A percentile compares a stretch with the other conserved stretches of the same genome.
Conservation (phyloP, 2,888 invertebrate species). For the Tenodera sinensis region DNA sequence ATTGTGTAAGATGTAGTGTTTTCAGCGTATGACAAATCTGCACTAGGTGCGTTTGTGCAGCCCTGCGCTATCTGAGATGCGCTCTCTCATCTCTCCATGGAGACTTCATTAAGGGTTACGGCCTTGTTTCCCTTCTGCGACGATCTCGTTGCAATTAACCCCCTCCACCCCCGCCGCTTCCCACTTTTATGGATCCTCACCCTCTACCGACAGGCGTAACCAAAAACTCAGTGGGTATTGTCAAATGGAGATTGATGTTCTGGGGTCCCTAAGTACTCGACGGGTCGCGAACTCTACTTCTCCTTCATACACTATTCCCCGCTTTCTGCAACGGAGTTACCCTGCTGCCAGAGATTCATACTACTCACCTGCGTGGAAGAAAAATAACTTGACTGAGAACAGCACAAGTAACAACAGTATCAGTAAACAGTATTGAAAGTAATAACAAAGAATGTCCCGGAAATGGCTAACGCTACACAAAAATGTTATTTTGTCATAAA, state of each 20-base stretch:
- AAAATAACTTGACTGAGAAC: too few relatives aligned
- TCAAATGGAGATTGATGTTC: conserved; percentile 27
- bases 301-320: background rate
- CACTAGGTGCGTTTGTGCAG: background rate
- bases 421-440: too few relatives aligned
- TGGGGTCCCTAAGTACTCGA: too few relatives aligned
- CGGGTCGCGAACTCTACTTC: background rate
- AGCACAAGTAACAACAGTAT: too few relatives aligned
- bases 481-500: too few relatives aligned
- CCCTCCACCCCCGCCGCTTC: conserved; percentile 3
- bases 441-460: too few relatives aligned
- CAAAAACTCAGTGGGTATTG: conserved; percentile 16
- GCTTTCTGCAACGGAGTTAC: too few relatives aligned
- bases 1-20: too few relatives aligned
- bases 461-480: too few relatives aligned
- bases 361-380: too few relatives aligned
- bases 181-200: background rate
- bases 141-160: conserved; percentile 30
- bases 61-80: background rate
- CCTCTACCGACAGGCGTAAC: background rate
- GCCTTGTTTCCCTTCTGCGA: conserved; percentile 16
- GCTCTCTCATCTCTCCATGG: background rate
- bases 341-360: too few relatives aligned
- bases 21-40: too few relatives aligned
- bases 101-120: conserved; percentile 25